Conservation (phyloP, 2,888 invertebrate species). For the Tromatobia lineatoria region DNA sequence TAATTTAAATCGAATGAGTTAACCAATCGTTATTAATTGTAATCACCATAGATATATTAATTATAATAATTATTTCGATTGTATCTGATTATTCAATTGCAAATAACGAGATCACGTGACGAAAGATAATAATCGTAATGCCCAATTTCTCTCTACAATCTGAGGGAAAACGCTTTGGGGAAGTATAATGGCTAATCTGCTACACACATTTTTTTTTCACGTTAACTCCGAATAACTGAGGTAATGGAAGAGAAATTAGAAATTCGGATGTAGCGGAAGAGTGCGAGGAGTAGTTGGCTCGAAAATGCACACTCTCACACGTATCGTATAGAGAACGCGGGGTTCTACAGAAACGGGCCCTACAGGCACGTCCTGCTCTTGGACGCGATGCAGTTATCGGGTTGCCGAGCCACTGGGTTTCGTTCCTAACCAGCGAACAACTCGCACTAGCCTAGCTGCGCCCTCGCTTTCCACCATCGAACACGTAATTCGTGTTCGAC, state of each 20-base stretch:
- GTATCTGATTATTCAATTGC: too few relatives aligned
- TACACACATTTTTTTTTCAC: background rate
- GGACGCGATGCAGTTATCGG: slow-evolving; percentile 68
- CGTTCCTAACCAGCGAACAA: slow-evolving; percentile 63
- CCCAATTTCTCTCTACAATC: background rate
- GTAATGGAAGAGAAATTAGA: slow-evolving; percentile 49
- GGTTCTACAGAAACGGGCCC: slow-evolving; percentile 26
- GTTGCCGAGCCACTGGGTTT: slow-evolving; percentile 71
- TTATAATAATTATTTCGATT: too few relatives aligned
- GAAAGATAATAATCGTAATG: too few relatives aligned
- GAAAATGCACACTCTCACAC: background rate
- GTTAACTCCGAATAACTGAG: background rate
- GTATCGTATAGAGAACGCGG: slow-evolving; percentile 4
- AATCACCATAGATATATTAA: too few relatives aligned
- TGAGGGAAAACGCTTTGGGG: background rate
- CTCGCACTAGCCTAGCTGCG: slow-evolving; percentile 37
- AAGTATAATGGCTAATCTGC: background rate
- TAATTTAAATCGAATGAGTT: too few relatives aligned
- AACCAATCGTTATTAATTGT: too few relatives aligned
- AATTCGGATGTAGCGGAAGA: slow-evolving; percentile 36
- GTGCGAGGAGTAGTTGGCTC: slow-evolving; percentile 2
- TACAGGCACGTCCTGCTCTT: slow-evolving; percentile 50
- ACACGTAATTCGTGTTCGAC: slow-evolving; percentile 69
- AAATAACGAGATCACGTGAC: too few relatives aligned
- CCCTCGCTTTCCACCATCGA: slow-evolving; percentile 58